Evolutionary conservation across 2,888 invertebrate genomes (phyloP), one percentile per base, ranked within the genome.

Genomic region (Calephelis perditalis): DNA sequence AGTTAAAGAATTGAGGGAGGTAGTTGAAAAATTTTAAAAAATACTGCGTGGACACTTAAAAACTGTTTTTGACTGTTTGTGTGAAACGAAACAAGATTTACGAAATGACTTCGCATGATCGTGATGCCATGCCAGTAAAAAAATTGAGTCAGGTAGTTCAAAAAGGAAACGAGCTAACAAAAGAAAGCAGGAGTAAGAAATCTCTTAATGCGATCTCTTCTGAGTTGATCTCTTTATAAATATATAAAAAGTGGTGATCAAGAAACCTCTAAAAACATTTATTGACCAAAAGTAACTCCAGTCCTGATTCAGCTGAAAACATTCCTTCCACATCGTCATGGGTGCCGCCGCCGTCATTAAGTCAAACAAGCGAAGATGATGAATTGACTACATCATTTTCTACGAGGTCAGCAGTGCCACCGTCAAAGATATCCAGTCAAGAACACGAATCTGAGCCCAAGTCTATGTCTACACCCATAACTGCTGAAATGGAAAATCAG

Each of bases 291-390:
- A 43, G 15, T 15, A 1, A 15, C 15, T 15, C 15, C 1, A 15
- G 1, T 15, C 15, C 15, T 15, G 15, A 15, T 43, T 9, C 1
- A 43, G 43, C 43, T 43, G 3, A 43, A 43, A 43, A 43, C 43
- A 43, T 2, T 43, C 43, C 43, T 43, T 58, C 15, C 12, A 59
- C 12, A 59, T 59, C 35, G 59, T 59, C 54, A 6, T 55, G 8
- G 62, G 62, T 66, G 67, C 65, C 65, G 62, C 67, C 9, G 43
- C 43, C 43, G 9, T 15, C 15, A 15, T 15, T 15, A 15, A 15
- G 1, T 15, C 1, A 15, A 15, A 15, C 1, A 1, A 15, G 15
- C 11, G 15, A 15, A 15, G 15, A 15, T 15, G 15, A 15, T 15
- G 15, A 15, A 15, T 15, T 26, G 10, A 55, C 54, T 3, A 59